Evolutionary conservation across 2,113 vertebrate species (phyloP).

Genomic region (Prunella fulvescens): DNA sequence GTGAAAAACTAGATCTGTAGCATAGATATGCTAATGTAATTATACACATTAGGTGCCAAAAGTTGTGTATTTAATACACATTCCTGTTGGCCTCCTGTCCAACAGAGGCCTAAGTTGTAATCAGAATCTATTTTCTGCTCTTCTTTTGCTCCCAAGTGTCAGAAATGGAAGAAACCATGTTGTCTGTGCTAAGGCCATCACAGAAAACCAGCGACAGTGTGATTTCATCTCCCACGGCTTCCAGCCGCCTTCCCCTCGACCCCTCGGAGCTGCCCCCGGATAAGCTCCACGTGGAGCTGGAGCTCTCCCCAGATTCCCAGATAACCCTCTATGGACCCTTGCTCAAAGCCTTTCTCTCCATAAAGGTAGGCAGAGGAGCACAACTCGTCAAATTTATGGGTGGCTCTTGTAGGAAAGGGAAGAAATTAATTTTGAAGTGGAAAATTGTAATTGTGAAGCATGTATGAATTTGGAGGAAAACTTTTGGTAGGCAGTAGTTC

Average conservation of each 20-base stretch:
- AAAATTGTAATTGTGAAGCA: neutral
- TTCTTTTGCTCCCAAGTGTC: slow-evolving; percentile 76
- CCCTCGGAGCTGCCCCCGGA: slow-evolving; percentile 92
- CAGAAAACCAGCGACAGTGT: slow-evolving; percentile 77
- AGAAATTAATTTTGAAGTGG: fast-evolving
- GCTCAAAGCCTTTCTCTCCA: slow-evolving; percentile 86
- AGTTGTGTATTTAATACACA: neutral
- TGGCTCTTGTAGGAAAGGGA: neutral
- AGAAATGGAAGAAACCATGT: slow-evolving; percentile 94
- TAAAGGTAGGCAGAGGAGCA: slow-evolving; percentile 81
- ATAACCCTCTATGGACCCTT: slow-evolving; percentile 92
- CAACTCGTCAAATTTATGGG: fast-evolving
- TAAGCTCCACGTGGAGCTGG: slow-evolving; percentile 92
- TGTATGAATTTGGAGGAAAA: neutral
- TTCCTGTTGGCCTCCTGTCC: neutral
- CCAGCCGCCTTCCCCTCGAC: slow-evolving; percentile 77
- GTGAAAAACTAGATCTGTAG: neutral
- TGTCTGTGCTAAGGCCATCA: slow-evolving; percentile 85
- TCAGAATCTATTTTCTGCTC: neutral
- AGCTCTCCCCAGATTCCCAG: slow-evolving; percentile 92
- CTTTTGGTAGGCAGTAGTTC: neutral
- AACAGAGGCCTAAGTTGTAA: neutral
- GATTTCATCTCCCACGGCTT: slow-evolving; percentile 72
- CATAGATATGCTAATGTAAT: neutral
- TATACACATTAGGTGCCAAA: neutral